A percentile compares a stretch with the other conserved stretches of the same genome.
Evolutionary conservation across 2,113 vertebrate species (phyloP).

Genomic region (Cacatua alba): DNA sequence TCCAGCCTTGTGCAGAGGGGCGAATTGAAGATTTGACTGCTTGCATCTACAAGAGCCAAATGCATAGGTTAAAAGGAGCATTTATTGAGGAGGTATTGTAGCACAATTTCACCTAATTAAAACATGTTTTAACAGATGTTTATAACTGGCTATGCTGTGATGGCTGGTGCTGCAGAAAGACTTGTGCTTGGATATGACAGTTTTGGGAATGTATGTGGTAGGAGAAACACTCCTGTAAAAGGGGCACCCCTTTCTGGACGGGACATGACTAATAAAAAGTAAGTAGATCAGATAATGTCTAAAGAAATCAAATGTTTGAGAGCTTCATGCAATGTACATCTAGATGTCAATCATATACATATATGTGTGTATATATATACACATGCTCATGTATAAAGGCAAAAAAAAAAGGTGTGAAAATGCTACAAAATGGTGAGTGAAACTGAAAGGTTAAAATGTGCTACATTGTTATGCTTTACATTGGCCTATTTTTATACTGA

Average conservation of each 20-base stretch:
- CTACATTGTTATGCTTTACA: not conserved
- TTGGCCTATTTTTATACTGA: not conserved
- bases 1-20: not conserved
- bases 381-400: not conserved
- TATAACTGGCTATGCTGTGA: slow-evolving; percentile 77
- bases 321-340: not conserved
- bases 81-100: not conserved
- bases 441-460: not conserved
- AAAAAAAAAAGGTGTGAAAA: not conserved
- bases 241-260: slow-evolving; percentile 81
- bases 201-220: slow-evolving; percentile 82
- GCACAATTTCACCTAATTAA: not conserved
- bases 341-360: not conserved
- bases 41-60: not conserved
- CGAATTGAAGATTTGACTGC: not conserved
- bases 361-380: not conserved
- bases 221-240: slow-evolving; percentile 74
- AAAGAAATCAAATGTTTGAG: not conserved
- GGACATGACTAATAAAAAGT: slow-evolving; percentile 82
- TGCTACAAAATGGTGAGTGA: not conserved
- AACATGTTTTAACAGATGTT: slow-evolving; percentile 74
- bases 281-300: slow-evolving; percentile 32
- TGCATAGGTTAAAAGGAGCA: not conserved
- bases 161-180: slow-evolving; percentile 75
- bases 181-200: slow-evolving; percentile 84